Evolutionary conservation across 2,797 vertebrate species (phyloP).

Genomic region (Schizopygopsis pylzovi): DNA sequence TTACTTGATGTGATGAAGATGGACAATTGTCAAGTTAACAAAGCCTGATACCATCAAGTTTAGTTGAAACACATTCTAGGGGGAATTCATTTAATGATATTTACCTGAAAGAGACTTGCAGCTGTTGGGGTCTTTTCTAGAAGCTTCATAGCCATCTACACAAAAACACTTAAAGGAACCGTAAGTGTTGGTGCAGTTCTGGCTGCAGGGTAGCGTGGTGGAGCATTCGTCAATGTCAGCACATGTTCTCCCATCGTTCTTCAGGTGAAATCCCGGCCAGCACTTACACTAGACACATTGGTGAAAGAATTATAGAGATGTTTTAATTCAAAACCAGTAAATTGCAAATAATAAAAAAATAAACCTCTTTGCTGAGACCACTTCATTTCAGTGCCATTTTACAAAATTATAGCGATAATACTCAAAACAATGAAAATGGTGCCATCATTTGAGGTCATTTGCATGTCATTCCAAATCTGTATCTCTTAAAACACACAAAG

Average conservation of each 20-base stretch:
- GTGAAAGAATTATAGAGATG: conserved; percentile 33
- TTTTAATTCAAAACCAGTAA: conserved; percentile 24
- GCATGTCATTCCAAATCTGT: background rate
- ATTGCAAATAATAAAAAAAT: background rate
- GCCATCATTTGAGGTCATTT: background rate
- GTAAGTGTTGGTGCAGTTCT: conserved; percentile 95
- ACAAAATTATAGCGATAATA: background rate
- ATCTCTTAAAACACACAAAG: background rate
- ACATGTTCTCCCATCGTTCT: conserved; percentile 95
- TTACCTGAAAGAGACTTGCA: conserved; percentile 96
- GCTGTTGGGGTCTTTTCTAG: conserved; percentile 85
- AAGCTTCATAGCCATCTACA: conserved; percentile 89
- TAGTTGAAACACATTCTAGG: background rate
- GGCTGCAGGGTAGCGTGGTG: conserved; percentile 93
- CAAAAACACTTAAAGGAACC: conserved; percentile 96
- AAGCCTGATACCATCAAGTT: background rate
- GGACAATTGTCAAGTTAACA: background rate
- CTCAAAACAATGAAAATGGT: background rate
- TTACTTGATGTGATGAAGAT: background rate
- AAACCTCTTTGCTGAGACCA: background rate
- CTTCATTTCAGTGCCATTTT: background rate
- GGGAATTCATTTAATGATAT: background rate
- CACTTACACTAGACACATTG: conserved; percentile 89
- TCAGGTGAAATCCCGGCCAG: conserved; percentile 96
- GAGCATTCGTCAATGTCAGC: conserved; percentile 94